Conservation (phyloP, 2,888 invertebrate species). For the Leucania comma region DNA sequence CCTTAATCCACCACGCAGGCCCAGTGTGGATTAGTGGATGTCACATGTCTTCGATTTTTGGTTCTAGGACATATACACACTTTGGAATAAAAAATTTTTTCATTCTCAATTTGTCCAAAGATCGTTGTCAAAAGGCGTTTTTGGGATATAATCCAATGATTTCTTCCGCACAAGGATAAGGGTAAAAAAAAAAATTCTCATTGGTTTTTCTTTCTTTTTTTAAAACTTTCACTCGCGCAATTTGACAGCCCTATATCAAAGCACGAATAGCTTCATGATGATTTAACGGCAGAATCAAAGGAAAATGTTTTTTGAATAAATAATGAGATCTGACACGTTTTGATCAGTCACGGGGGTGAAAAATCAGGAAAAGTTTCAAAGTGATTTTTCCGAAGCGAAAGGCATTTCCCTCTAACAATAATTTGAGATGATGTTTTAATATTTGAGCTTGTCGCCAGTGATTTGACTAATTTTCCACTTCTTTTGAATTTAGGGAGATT, state of each 20-base stretch:
- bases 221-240: neutral
- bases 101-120: no score
- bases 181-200: no score
- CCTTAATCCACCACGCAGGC: no score
- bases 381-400: slow-evolving; percentile 14
- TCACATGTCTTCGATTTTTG: no score
- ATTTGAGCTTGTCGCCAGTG: neutral
- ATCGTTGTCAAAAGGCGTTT: no score
- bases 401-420: neutral
- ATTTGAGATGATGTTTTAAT: slow-evolving; percentile 10
- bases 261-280: slow-evolving; percentile 2
- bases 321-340: slow-evolving; percentile 11
- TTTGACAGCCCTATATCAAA: slow-evolving; percentile 22
- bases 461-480: neutral
- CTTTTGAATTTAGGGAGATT: neutral
- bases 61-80: no score
- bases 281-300: slow-evolving; percentile 26
- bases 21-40: no score
- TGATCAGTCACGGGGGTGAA: neutral
- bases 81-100: no score
- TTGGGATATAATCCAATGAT: no score
- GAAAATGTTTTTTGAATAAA: slow-evolving; percentile 13
- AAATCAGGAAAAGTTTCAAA: slow-evolving; percentile 7
- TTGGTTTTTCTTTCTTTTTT: no score
- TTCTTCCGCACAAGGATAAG: no score